phyloP scores from a whole-genome alignment of 1,140 invertebrate species.

The Drosophila ananassae region DNA sequence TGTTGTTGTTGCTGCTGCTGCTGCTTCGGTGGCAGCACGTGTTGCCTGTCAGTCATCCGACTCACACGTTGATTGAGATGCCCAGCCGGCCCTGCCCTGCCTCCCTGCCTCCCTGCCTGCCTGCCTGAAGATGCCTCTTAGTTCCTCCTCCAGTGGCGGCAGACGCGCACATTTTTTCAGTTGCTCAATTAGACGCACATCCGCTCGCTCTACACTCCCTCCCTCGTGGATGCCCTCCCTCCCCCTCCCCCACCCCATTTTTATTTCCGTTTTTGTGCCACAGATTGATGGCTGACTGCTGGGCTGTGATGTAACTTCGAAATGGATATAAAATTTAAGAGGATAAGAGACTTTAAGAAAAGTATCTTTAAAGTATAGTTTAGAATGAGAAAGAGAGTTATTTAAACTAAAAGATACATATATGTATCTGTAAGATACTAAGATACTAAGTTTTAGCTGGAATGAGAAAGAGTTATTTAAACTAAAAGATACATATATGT shows the following conservation, averaged over 20 bases:
- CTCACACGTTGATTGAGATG: conserved; percentile 51
- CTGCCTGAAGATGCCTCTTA: too few relatives aligned
- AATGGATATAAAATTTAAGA: conserved; percentile 24
- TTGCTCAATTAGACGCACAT: conserved; percentile 80
- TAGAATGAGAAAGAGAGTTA: too few relatives aligned
- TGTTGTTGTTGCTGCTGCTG: not conserved
- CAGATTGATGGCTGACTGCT: conserved; percentile 76
- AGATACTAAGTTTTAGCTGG: too few relatives aligned
- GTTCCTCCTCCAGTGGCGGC: not conserved
- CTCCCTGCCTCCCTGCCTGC: too few relatives aligned
- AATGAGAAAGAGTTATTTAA: too few relatives aligned
- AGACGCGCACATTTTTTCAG: conserved; percentile 70
- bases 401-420: too few relatives aligned
- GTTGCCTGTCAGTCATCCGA: conserved; percentile 51
- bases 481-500: too few relatives aligned
- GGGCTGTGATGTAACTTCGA: conserved; percentile 47
- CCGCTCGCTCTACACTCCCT: conserved; percentile 51
- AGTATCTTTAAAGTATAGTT: too few relatives aligned
- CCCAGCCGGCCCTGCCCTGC: conserved; percentile 23
- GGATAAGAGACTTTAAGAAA: not conserved
- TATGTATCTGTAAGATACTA: too few relatives aligned
- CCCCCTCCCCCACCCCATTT: conserved; percentile 46
- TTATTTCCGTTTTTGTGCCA: conserved; percentile 78
- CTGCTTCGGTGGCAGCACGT: conserved; percentile 30
- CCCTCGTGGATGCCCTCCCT: not conserved